Conservation (phyloP, 1,140 invertebrate genomes). For the Tetramorium parvispinum region DNA sequence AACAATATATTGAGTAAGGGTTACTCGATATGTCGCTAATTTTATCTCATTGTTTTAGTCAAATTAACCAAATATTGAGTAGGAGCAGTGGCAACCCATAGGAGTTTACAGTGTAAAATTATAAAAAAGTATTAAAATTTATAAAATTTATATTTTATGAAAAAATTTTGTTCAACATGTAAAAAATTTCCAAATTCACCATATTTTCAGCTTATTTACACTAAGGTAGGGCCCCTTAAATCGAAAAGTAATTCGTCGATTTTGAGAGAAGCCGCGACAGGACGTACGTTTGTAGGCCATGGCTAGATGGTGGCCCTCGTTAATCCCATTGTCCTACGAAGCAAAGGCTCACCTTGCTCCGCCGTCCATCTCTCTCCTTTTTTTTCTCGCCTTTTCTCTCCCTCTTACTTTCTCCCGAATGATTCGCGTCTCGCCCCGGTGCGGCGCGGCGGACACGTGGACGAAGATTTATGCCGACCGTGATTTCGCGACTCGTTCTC, state of each 20-base stretch:
- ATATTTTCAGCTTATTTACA: too few species aligned
- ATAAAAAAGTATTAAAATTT: too few species aligned
- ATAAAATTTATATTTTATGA: too few species aligned
- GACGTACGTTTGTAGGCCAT: slow-evolving; percentile 29
- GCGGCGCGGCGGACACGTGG: slow-evolving; percentile 13
- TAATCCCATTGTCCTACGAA: slow-evolving; percentile 66
- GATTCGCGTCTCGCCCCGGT: background rate
- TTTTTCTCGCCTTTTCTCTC: slow-evolving; percentile 1
- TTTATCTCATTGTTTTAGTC: too few species aligned
- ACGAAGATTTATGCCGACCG: slow-evolving; percentile 59
- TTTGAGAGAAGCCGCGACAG: slow-evolving; percentile 2
- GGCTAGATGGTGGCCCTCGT: slow-evolving; percentile 52
- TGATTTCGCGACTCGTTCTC: slow-evolving; percentile 40
- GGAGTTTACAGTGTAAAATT: too few species aligned
- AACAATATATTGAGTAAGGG: too few species aligned
- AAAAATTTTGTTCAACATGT: too few species aligned
- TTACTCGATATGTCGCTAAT: too few species aligned
- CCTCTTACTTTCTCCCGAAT: slow-evolving; percentile 14
- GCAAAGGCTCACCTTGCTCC: slow-evolving; percentile 9
- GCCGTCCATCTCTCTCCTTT: background rate
- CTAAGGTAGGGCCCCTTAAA: background rate
- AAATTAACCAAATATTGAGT: too few species aligned
- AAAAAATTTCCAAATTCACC: too few species aligned
- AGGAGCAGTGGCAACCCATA: too few species aligned
- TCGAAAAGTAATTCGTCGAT: slow-evolving; percentile 49